These are phyloP conservation scores for Pteria penguin DNA, from an alignment of 2,888 invertebrate genomes.

Conservation along the genomic window DNA sequence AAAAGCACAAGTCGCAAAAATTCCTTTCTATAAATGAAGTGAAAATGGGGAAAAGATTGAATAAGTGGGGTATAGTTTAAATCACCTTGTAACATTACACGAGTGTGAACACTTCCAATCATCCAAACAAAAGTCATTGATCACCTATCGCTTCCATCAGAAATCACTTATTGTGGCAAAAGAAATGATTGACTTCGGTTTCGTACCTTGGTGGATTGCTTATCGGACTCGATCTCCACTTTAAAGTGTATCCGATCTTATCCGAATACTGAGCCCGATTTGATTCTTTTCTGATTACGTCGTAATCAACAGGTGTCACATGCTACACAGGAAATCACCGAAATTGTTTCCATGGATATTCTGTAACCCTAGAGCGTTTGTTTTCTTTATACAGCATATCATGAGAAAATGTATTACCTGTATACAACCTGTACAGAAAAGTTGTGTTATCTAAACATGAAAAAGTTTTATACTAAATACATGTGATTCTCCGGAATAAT, in stretches of 20 bases:
- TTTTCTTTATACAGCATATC: too few relatives aligned
- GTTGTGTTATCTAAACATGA: too few relatives aligned
- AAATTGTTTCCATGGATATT: too few relatives aligned
- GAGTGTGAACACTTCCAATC: slow-evolving; percentile 21
- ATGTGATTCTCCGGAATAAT: too few relatives aligned
- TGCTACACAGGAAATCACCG: too few relatives aligned
- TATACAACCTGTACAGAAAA: too few relatives aligned
- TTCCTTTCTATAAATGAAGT: not conserved
- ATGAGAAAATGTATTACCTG: too few relatives aligned
- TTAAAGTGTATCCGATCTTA: not conserved
- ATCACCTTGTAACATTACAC: slow-evolving; percentile 24
- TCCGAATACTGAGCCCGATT: not conserved
- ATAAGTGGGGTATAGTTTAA: slow-evolving; percentile 8
- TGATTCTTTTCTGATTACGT: not conserved
- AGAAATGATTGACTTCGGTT: not conserved
- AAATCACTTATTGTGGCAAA: not conserved
- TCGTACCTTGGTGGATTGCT: not conserved
- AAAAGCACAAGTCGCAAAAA: not conserved
- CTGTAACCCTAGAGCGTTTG: too few relatives aligned
- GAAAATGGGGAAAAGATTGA: not conserved
- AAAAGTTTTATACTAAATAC: too few relatives aligned
- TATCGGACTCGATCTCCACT: not conserved
- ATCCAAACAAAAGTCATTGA: not conserved
- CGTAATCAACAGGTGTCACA: not conserved
- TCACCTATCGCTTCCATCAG: not conserved